Evolutionary conservation across 2,888 invertebrate genomes (phyloP).

Genomic region (Drosophila emarginata): DNA sequence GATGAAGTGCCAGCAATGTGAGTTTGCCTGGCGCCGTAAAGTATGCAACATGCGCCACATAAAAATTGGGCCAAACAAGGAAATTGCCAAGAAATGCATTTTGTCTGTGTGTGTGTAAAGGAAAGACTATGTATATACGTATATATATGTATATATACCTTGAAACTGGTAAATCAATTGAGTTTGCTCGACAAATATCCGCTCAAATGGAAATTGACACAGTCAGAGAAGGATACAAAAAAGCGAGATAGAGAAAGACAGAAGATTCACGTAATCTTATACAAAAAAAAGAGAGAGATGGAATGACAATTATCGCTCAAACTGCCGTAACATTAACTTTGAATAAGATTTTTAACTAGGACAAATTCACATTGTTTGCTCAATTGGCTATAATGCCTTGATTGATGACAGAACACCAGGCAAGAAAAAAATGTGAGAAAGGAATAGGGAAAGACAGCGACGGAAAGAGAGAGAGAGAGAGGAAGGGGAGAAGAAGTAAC

Average conservation of each 20-base stretch:
- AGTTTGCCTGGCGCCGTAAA: slow-evolving; percentile 45
- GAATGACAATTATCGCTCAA: slow-evolving; percentile 54
- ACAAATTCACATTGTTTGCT: slow-evolving; percentile 62
- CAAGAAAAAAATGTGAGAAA: background rate
- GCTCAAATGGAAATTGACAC: slow-evolving; percentile 62
- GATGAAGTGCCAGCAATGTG: slow-evolving; percentile 42
- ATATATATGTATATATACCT: slow-evolving; percentile 19
- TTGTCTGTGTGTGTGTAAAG: slow-evolving; percentile 59
- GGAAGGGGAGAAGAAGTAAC: slow-evolving; percentile 5
- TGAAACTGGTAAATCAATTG: slow-evolving; percentile 65
- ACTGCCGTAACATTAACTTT: slow-evolving; percentile 39
- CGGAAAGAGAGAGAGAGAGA: background rate
- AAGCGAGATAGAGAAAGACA: slow-evolving; percentile 33
- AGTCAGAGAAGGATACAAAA: slow-evolving; percentile 42
- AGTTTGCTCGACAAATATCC: slow-evolving; percentile 72
- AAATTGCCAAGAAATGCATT: slow-evolving; percentile 70
- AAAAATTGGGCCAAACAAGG: slow-evolving; percentile 65
- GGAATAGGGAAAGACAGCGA: background rate
- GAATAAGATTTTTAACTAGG: slow-evolving; percentile 47
- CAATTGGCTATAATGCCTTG: slow-evolving; percentile 61
- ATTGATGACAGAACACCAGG: slow-evolving; percentile 42
- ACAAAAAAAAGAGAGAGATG: background rate
- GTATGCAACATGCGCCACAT: slow-evolving; percentile 52
- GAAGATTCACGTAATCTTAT: too few relatives aligned
- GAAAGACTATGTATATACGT: background rate